A percentile compares a stretch with the other conserved stretches of the same genome.
Evolutionary conservation across 2,797 vertebrate genomes (phyloP).

Genomic region (Muscicapa striata): DNA sequence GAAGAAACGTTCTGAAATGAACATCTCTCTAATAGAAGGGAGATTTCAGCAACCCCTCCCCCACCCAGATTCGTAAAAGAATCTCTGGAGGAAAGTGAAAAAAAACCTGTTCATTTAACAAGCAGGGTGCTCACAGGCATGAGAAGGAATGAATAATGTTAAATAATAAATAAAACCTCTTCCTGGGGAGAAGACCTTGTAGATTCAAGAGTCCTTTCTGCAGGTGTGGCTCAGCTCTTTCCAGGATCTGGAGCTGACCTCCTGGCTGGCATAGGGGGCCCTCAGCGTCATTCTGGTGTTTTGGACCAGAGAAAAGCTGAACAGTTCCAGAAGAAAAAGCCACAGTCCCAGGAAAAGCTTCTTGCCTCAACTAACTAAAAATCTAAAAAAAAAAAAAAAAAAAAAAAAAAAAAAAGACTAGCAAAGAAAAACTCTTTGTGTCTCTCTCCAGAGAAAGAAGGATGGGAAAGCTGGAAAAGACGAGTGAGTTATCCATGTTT

Average conservation of each 20-base stretch:
- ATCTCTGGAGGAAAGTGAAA: neutral
- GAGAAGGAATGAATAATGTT: neutral
- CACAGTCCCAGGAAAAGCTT: neutral
- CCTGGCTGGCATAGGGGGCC: no score
- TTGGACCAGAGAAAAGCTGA: fast-evolving
- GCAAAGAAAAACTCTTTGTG: neutral
- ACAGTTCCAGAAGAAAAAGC: neutral
- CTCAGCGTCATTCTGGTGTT: neutral
- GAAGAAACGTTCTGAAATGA: neutral
- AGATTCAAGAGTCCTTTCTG: neutral
- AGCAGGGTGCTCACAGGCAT: neutral
- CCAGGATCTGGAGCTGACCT: neutral
- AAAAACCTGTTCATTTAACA: neutral
- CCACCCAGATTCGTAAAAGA: neutral
- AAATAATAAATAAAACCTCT: neutral
- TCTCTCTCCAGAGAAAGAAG: fast-evolving
- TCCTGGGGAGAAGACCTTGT: fast-evolving
- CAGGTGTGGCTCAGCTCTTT: neutral
- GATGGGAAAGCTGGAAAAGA: fast-evolving
- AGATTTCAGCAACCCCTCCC: neutral
- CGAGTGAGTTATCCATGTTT: fast-evolving
- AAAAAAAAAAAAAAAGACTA: no score
- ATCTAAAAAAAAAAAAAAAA: neutral
- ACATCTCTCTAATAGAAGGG: neutral
- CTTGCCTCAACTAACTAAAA: neutral